Conservation (phyloP, 2,113 vertebrate species). For the Probosciger aterrimus region DNA sequence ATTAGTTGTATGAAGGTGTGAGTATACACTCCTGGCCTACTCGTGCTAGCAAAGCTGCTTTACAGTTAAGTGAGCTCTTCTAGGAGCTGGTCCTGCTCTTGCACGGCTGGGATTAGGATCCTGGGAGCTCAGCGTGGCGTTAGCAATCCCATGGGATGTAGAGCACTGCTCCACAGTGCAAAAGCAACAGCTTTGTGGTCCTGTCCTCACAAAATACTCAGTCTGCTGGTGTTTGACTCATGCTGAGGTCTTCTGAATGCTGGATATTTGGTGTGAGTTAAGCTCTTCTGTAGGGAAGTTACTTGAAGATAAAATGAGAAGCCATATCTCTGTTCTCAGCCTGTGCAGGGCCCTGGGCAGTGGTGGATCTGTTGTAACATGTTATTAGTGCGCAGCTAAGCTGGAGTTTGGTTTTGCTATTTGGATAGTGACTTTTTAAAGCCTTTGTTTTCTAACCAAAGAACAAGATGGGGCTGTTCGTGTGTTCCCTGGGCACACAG, state of each 20-base stretch:
- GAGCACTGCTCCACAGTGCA: fast-evolving
- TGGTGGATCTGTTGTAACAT: neutral
- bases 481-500: fast-evolving
- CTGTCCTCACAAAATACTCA: neutral
- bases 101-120: fast-evolving
- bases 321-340: neutral
- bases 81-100: neutral
- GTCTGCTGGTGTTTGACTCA: fast-evolving
- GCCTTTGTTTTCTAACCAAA: constrained; percentile 35
- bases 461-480: neutral
- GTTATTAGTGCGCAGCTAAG: neutral
- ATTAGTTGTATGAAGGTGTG: neutral
- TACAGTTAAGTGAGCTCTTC: neutral
- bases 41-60: neutral
- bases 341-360: neutral
- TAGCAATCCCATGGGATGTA: fast-evolving
- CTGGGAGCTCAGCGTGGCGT: fast-evolving
- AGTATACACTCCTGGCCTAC: neutral
- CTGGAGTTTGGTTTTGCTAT: neutral
- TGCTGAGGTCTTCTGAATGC: neutral
- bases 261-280: neutral
- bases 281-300: neutral
- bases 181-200: fast-evolving
- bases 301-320: neutral
- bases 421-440: neutral